Evolutionary conservation across 2,888 invertebrate species (phyloP), one percentile per base, ranked within the genome.

Genomic region (Ceriagrion tenellum): DNA sequence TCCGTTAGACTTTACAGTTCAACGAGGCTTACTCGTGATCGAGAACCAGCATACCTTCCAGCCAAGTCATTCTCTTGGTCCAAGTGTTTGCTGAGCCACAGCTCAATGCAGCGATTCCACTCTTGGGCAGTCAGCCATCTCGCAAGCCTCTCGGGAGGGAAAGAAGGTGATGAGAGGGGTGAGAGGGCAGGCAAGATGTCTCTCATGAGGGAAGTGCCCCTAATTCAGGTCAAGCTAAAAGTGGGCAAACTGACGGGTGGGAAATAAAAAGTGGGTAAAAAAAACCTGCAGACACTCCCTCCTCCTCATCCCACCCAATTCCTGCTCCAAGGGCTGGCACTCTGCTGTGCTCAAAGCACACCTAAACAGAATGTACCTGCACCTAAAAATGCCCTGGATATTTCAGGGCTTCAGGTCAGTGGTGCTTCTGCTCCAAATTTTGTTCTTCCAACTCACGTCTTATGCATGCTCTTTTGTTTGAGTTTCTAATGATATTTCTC

Each of bases 301-400:
- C 59, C 30, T 55, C 55, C 47, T 13, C 69, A n/a, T 59, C 93
- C 93, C 81, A 81, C 30, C 93, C 93, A 4, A 47, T 93, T 26
- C 93, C 93, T 74, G 93, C 93, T 40, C 93, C 93, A 40, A 93
- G 93, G 47, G 74, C 69, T 55, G 93, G 93, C 26, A 93, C 93
- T 4, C 63, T 93, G 55, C 93, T 69, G 18, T 74, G 93, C 47
- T 93, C 93, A 63, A 93, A 93, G 93, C 93, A 93, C 69, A 74
- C 69, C 47, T 93, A 93, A n/a, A 74, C 93, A 93, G 69, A 93
- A 93, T 74, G 93, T 93, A 69, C 93, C 93, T 93, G 69, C 93
- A 69, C 74, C 93, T n/a, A 93, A 93, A 69, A 89, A 89, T 89
- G 26, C 89, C 89, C 35, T 35, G 18, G 40, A 63, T 16, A 69